Conservation (phyloP, 1,140 invertebrate genomes). For the Solen grandis region DNA sequence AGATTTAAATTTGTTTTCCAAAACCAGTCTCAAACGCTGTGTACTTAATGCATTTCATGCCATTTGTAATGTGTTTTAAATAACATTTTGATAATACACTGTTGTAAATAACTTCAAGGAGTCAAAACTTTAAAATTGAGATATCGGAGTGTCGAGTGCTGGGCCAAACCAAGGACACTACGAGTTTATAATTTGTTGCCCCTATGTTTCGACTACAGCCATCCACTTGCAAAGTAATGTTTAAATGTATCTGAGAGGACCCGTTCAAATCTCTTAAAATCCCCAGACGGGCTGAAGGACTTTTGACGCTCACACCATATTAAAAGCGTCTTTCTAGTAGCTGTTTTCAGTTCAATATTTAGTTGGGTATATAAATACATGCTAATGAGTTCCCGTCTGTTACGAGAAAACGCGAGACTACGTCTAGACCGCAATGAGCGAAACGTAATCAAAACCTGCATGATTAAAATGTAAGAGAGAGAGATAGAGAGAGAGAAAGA, state of each 20-base stretch:
- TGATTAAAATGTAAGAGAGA: too few species aligned
- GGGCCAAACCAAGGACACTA: constrained; percentile 25
- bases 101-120: constrained; percentile 47
- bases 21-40: constrained; percentile 43
- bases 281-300: background rate
- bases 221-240: background rate
- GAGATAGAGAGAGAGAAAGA: too few species aligned
- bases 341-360: background rate
- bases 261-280: background rate
- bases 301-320: background rate
- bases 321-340: constrained; percentile 17
- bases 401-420: too few species aligned
- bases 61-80: constrained; percentile 56
- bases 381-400: too few species aligned
- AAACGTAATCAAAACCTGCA: too few species aligned
- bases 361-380: too few species aligned
- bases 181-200: constrained; percentile 23
- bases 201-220: constrained; percentile 3
- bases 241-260: background rate
- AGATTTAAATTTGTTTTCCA: constrained; percentile 40
- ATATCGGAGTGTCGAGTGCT: constrained; percentile 24
- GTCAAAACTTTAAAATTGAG: constrained; percentile 50
- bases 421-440: too few species aligned
- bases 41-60: constrained; percentile 46
- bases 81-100: constrained; percentile 58